Evolutionary conservation across 2,113 vertebrate genomes (phyloP).

Genomic region (Scomber scombrus): DNA sequence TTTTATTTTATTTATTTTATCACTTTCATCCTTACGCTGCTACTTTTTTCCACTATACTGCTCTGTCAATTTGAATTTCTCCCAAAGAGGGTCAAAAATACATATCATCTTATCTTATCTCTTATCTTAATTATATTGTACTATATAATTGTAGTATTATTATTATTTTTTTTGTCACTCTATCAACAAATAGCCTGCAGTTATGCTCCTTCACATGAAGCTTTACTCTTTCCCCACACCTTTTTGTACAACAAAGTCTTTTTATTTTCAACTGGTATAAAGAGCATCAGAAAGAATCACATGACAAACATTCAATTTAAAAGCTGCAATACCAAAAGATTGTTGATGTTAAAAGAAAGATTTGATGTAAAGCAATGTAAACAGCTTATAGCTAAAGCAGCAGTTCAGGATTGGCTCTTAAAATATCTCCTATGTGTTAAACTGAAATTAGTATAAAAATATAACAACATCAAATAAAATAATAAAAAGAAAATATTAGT

Average conservation of each 20-base stretch:
- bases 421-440: background rate
- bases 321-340: background rate
- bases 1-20: no score
- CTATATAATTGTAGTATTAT: no score
- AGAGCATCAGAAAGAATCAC: background rate
- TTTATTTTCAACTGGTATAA: conserved; percentile 38
- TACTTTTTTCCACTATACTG: no score
- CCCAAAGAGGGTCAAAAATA: no score
- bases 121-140: no score
- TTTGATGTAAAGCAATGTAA: background rate
- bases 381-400: background rate
- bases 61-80: no score
- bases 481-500: background rate
- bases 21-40: no score
- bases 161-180: background rate
- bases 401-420: background rate
- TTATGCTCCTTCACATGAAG: conserved; percentile 15
- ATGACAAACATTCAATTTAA: background rate
- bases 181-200: background rate
- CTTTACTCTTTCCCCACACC: background rate
- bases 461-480: background rate
- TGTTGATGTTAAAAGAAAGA: background rate
- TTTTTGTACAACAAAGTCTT: conserved; percentile 27
- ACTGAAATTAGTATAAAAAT: conserved; percentile 3
- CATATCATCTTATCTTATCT: no score